Evolutionary conservation across 92 coral and sea anemone species (phyloP), one percentile per base, ranked within the genome.

Genomic region (Hydrozoanthus gracilis): DNA sequence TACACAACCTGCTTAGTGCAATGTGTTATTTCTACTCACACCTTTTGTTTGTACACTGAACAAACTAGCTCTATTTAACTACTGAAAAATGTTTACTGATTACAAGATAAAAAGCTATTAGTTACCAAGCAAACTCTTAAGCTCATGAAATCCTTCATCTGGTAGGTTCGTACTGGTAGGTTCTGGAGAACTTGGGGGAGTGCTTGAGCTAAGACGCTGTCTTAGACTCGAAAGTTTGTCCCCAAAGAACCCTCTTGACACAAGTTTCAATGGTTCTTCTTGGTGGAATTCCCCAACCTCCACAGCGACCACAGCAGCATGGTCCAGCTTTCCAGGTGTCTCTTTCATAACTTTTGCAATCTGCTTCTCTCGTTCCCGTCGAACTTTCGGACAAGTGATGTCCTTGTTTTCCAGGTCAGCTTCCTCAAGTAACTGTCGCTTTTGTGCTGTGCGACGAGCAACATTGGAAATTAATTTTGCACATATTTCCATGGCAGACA

Each of bases 251-350:
- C 93, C 95, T 51, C 67, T 90, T 10, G 95, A 88, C 17, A 85
- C 95, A 27, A 88, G 83, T 87, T 90, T 91, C 6, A 92, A 65
- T 2, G 94, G 97, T 67, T 91, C 94, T 44, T 69, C 50, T 16
- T 93, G 95, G 15, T 14, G 85, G 82, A 95, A 97, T 85, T 90
- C 91, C 58, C 99, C 99, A 7, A 97, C 98, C 67, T 97, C 99
- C 77, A 92, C 93, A 50, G 99, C 98, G n/a, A 89, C 99, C 44
- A 97, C 99, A 12, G 98, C 92, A 44, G 98, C 98, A 78, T 97
- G 99, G 72, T 97, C 99, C 12, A 97, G 91, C 82, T 97, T 97
- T 5, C 99, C 99, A 14, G 99, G 98, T 13, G 92, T 88, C 71
- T 90, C 89, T 44, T 83, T 90, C 93, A 92, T 92, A 5, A 78